Base-by-base conservation (phyloP, 2,797 vertebrate species). In the Xiphorhynchus erythropygius region DNA sequence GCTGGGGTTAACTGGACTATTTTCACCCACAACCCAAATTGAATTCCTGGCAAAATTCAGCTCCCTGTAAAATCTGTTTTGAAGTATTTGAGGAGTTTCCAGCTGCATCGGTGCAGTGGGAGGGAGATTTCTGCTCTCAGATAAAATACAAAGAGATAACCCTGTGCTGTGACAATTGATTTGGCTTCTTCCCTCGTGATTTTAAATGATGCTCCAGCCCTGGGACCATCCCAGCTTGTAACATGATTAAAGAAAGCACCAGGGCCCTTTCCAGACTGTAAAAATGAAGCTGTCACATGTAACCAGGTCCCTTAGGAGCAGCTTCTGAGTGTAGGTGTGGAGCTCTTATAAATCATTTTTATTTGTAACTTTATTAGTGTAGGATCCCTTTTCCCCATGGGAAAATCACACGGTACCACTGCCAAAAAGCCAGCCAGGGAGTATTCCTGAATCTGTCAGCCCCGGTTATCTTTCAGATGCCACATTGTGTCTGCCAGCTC, bases 101-200 rank as follows among this genome's bases (percentile, higher is more conserved):
- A 3, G 7, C 44, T 69, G 28, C 2, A 1, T 33, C 49, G 42
- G 22, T 32, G 46, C 18, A 78, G 68, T 0, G 0, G 18, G 32
- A 92, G 24, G 19, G 71, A 50, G 46, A 62, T 53, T 80, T 68
- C 78, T 93, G 30, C 57, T 64, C 60, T 56, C 57, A 46, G 52
- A 37, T 30, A 17, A n/a, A 57, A 56, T 4, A 28, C 25, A 57
- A 33, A 86, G 44, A 23, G 42, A 42, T 27, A 27, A 15, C 8
- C 9, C 49, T 30, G 18, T 71, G 37, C 68, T 60, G 37, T 39
- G 35, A 44, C 35, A 60, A 60, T 1, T 24, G 75, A 46, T 70
- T 62, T 80, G 44, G 13, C 59, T 80, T 89, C 25, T 74, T 12
- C 6, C 35, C 15, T 18, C 17, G 50, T 28, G 57, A 76, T 84